A percentile compares a stretch with the other conserved stretches of the same genome.
Evolutionary conservation across 2,113 vertebrate species (phyloP).

Genomic region (Pampusana beccarii): DNA sequence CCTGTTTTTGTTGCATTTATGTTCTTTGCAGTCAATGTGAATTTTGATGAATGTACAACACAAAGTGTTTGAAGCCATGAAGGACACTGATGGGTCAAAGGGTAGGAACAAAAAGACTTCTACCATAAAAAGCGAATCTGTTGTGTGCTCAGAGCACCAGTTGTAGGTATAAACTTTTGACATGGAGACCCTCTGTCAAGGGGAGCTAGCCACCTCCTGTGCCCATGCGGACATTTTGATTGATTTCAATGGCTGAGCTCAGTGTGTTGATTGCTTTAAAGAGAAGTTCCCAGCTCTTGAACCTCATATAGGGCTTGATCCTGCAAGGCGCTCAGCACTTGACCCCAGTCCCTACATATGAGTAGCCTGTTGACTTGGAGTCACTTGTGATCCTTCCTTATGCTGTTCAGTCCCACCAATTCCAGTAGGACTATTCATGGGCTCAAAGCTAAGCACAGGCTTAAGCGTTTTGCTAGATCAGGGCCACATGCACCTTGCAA

Average conservation of each 20-base stretch:
- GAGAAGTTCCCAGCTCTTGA: constrained; percentile 77
- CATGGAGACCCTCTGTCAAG: constrained; percentile 42
- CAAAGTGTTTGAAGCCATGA: constrained; percentile 82
- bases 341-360: constrained; percentile 11
- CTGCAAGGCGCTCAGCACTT: constrained; percentile 61
- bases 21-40: constrained; percentile 85
- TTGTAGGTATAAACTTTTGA: constrained; percentile 71
- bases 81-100: constrained; percentile 79
- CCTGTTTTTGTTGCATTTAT: constrained; percentile 87
- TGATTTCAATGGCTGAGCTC: constrained; percentile 72
- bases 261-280: constrained; percentile 75
- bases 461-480: constrained; percentile 37
- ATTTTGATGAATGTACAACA: constrained; percentile 86
- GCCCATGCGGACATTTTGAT: constrained; percentile 60
- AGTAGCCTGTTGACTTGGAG: constrained; percentile 31
- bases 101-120: constrained; percentile 75
- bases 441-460: constrained; percentile 38
- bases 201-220: constrained; percentile 54
- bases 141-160: constrained; percentile 67
- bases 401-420: neutral
- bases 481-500: constrained; percentile 51
- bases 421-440: constrained; percentile 10
- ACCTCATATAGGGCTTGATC: constrained; percentile 69
- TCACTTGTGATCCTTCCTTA: constrained; percentile 1
- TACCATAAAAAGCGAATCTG: constrained; percentile 64